Percentiles rank a stretch among this genome's conserved stretches.
Conservation (phyloP, 2,113 vertebrate genomes). For the Podarcis cretensis region DNA sequence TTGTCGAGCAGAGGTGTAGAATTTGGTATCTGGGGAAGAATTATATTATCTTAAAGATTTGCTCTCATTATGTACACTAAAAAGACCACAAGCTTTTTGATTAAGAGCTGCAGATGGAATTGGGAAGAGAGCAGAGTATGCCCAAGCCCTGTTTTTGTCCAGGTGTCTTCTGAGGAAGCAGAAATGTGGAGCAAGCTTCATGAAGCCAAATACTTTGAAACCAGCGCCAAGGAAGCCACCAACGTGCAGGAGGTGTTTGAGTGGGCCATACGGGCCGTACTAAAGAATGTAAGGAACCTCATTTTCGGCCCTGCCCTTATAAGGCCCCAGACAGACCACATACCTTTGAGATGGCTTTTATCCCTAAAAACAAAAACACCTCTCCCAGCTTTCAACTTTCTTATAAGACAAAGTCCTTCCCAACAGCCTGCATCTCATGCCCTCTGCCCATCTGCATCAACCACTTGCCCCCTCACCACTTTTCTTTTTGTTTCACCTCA, state of each 20-base stretch:
- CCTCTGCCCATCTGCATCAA: no score
- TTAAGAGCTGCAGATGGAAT: background rate
- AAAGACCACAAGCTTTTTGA: background rate
- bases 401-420: background rate
- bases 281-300: conserved; percentile 15
- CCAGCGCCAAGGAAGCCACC: conserved; percentile 19
- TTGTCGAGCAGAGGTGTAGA: background rate
- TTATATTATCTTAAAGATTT: background rate
- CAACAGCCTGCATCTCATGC: background rate
- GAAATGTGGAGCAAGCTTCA: conserved; percentile 32
- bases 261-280: conserved; percentile 17
- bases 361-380: background rate
- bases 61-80: background rate
- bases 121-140: no score
- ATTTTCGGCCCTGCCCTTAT: no score
- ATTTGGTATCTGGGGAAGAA: background rate
- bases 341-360: background rate
- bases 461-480: background rate
- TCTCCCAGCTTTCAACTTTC: background rate
- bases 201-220: conserved; percentile 12
- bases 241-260: conserved; percentile 16
- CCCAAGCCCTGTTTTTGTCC: background rate
- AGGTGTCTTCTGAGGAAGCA: conserved; percentile 19
- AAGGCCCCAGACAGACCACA: background rate
- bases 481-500: conserved; percentile 1